Percentiles rank a stretch among this genome's conserved stretches.
phyloP scores from a whole-genome alignment of 1,140 invertebrate genomes.

The Zaprionus lachaisei region DNA sequence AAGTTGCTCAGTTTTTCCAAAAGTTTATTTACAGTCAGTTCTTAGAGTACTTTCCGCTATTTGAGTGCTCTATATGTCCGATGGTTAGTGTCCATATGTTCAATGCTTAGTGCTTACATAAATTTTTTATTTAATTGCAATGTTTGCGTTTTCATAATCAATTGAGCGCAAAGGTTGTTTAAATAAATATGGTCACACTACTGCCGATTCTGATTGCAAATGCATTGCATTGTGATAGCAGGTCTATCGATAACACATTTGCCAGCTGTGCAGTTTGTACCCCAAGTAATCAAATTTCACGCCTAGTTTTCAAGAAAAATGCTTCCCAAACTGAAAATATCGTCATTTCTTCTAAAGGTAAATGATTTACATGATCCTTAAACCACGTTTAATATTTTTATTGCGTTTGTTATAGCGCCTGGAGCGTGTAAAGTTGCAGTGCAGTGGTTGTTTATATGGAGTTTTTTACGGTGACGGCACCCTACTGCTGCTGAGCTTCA shows the following conservation, averaged over 20 bases:
- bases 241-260: conserved; percentile 57
- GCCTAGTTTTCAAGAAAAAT: conserved; percentile 65
- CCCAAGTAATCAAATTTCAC: conserved; percentile 31
- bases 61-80: too few species aligned
- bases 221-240: conserved; percentile 30
- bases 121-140: not conserved
- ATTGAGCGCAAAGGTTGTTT: not conserved
- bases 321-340: conserved; percentile 85
- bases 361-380: conserved; percentile 21
- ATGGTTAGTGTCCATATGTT: too few species aligned
- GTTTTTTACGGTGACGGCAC: conserved; percentile 89
- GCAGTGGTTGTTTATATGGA: conserved; percentile 89
- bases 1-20: not conserved
- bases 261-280: conserved; percentile 75
- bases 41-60: too few species aligned
- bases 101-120: too few species aligned
- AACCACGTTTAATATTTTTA: not conserved
- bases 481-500: conserved; percentile 88
- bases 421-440: conserved; percentile 85
- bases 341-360: conserved; percentile 84
- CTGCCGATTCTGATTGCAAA: conserved; percentile 12
- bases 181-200: conserved; percentile 28
- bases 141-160: not conserved
- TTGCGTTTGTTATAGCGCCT: conserved; percentile 85
- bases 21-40: not conserved